A percentile compares a stretch with the other conserved stretches of the same genome.
phyloP scores from a whole-genome alignment of 30 jellyfish, hydroid and myxozoan genomes.

The Cassiopea xamachana region DNA sequence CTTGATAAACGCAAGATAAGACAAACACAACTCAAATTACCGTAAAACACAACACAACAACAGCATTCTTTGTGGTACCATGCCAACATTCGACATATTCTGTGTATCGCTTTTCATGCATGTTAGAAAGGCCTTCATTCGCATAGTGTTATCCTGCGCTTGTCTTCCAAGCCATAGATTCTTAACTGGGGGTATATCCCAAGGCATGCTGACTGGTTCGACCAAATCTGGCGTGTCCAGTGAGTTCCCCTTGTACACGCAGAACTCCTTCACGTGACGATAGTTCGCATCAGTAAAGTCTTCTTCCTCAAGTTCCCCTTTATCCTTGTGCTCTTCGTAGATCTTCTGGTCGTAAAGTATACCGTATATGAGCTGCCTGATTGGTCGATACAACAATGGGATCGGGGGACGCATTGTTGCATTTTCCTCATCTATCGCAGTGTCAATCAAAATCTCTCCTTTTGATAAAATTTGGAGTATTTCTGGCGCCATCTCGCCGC shows the following conservation, averaged over 20 bases:
- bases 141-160: conserved; percentile 81
- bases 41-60: conserved; percentile 92
- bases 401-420: conserved; percentile 85
- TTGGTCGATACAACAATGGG: conserved; percentile 88
- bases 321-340: conserved; percentile 29
- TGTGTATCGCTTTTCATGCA: conserved; percentile 85
- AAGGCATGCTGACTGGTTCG: conserved; percentile 69
- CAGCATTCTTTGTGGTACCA: conserved; percentile 89
- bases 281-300: conserved; percentile 6
- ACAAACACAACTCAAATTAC: conserved; percentile 22
- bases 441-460: conserved; percentile 78
- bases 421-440: conserved; percentile 83
- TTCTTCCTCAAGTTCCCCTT: conserved; percentile 22
- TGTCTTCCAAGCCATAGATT: conserved; percentile 92
- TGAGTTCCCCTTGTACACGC: conserved; percentile 73
- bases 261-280: conserved; percentile 81
- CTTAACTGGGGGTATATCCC: conserved; percentile 93
- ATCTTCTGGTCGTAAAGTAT: conserved; percentile 84
- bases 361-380: conserved; percentile 89
- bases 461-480: conserved; percentile 74
- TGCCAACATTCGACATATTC: conserved; percentile 81
- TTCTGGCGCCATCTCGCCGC: conserved; percentile 94
- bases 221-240: conserved; percentile 82
- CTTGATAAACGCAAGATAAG: neutral
- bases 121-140: conserved; percentile 90